Evolutionary conservation across 2,888 invertebrate species (phyloP), one percentile per base, ranked within the genome.

Genomic region (Ypsolopha scabrella): DNA sequence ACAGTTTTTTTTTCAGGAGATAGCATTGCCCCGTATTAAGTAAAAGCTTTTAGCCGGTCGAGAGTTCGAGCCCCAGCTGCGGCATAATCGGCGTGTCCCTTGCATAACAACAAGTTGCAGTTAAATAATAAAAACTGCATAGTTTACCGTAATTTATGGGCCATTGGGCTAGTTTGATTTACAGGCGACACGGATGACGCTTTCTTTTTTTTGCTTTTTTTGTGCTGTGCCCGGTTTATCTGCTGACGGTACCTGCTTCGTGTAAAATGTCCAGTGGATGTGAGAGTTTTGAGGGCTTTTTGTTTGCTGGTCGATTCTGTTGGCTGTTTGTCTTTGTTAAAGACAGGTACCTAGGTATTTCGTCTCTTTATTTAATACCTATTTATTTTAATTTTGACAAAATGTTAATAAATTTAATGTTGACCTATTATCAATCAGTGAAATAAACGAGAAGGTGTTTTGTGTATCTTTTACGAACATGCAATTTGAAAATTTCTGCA

Each of bases 81-180:
- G 54, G 60, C 63, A 56, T 62, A 69, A 64, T 68, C 63, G 58
- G 62, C 64, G 63, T 63, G 52, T 54, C 61, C 53, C 57, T 54
- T 54, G 56, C 56, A 64, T 62, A 58, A 54, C 56, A 52, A 53
- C 55, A 10, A 50, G 51, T 39, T 38, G 9, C 39, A 37, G 46
- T 53, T 53, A 55, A 60, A 57, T 53, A 64, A 70, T 69, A 71
- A 70, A 75, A 75, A 71, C 58, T 61, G 47, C 68, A 75, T 75
- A 72, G 78, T 79, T 75, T 73, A 69, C 64, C 55, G 59, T 67
- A 78, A 82, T 80, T 81, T 79, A 81, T 72, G 73, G 61, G 49
- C 59, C 58, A 62, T 67, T 61, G 63, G 60, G 58, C 57, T 48
- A 13, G 53, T 57, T 60, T 78, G 75, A 76, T 78, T 76, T 79